Base-by-base conservation (phyloP, 1,140 invertebrate species). In the Oedothorax gibbosus region DNA sequence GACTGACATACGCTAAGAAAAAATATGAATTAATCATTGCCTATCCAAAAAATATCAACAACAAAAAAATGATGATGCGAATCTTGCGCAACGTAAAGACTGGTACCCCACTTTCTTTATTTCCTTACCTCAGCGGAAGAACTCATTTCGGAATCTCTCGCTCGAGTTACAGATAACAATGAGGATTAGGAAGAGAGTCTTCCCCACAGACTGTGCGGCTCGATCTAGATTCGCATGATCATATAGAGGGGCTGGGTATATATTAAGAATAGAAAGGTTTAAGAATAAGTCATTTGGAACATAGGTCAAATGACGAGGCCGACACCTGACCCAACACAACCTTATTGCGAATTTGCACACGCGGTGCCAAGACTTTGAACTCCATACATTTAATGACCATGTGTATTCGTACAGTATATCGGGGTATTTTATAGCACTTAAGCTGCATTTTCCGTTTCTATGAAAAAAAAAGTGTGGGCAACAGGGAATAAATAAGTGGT, bases 21-120 rank as follows among this genome's bases (percentile, higher is more conserved):
- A 71, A 75, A 57, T 75, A 75, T 75, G 72, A 75, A 75, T 75
- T 75, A 75, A 75, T 60, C 54, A 75, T 57, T n/a, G 20, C 72
- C 69, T 10, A 21, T 0, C 35, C 1, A 54, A 72, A 72, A 57
- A 75, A 75, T 49, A 18, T 9, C 35, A 35, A 35, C 35, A 35
- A 35, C 35, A 35, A 35, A 35, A 35, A 14, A 57, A 21, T 53
- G 54, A 53, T 60, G n/a, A 68, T 35, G 21, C 65, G 11, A 21
- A 20, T 49, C 18, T 68, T 68, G 21, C 9, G 65, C 15, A 20
- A 35, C 35, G 20, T 12, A 68, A 68, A 21, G 65, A 72, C 54
- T n/a, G 15, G 50, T 9, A 20, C 14, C n/a, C 21, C 12, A 20
- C 65, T 21, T 66, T 20, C 65, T 35, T 35, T 35, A 11, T 54